phyloP scores from a whole-genome alignment of 2,113 vertebrate genomes.

The Montifringilla adamsi region DNA sequence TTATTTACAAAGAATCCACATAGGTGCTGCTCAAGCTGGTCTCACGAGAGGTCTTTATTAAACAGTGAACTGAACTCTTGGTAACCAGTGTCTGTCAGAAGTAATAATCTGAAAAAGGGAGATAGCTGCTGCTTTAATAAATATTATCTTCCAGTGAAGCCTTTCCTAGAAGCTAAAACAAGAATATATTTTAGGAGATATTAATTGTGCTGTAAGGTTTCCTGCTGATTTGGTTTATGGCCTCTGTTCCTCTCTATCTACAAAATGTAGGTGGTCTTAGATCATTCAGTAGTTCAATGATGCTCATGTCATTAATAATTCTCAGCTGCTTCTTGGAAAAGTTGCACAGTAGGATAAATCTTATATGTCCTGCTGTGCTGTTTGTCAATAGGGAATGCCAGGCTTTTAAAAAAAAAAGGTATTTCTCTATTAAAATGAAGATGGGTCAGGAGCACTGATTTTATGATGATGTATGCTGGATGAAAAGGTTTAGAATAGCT shows the following conservation, averaged over 20 bases:
- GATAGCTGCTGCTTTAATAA: neutral
- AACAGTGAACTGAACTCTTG: neutral
- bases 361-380: neutral
- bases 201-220: neutral
- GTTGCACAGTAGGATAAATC: neutral
- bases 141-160: neutral
- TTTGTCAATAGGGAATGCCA: neutral
- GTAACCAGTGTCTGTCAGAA: neutral
- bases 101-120: neutral
- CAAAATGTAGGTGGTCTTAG: neutral
- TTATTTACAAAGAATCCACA: neutral
- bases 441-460: neutral
- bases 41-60: neutral
- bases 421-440: slow-evolving; percentile 1
- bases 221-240: neutral
- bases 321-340: neutral
- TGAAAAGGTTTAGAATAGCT: neutral
- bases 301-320: neutral
- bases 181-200: neutral
- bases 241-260: neutral
- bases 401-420: neutral
- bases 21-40: neutral
- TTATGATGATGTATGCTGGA: neutral
- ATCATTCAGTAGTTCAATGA: neutral
- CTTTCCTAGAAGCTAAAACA: neutral